Evolutionary conservation across 2,888 invertebrate species (phyloP).

Genomic region (Pseudococcus viburni): DNA sequence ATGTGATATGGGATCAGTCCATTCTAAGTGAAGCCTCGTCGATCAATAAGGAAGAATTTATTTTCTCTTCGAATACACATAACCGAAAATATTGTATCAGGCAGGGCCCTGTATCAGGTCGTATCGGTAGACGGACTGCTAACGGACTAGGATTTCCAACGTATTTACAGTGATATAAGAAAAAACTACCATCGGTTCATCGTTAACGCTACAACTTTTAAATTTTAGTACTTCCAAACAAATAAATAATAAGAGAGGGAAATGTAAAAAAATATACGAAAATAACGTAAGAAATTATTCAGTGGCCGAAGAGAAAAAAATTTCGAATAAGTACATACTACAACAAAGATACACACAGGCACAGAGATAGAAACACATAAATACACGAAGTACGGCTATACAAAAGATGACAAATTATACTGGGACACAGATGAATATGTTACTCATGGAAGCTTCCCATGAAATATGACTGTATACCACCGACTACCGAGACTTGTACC

Average conservation of each 20-base stretch:
- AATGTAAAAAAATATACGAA: neutral
- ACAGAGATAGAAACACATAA: neutral
- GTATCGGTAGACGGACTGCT: slow-evolving; percentile 7
- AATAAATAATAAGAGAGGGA: neutral
- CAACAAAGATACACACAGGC: neutral
- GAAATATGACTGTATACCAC: neutral
- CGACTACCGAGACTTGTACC: slow-evolving; percentile 53
- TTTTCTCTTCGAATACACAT: neutral
- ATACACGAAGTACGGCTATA: neutral
- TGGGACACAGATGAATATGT: neutral
- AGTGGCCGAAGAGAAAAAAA: neutral
- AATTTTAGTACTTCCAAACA: neutral
- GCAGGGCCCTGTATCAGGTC: too few relatives aligned
- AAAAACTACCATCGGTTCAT: neutral
- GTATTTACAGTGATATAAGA: neutral
- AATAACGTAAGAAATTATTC: neutral
- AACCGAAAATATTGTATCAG: neutral
- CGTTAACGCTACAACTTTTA: neutral
- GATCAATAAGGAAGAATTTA: neutral
- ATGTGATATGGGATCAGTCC: neutral
- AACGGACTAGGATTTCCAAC: neutral
- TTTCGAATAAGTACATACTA: neutral
- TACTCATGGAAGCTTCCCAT: neutral
- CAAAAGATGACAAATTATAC: neutral
- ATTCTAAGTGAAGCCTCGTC: neutral